Conservation (phyloP, 2,797 vertebrate genomes). For the Bothrops alternatus region DNA sequence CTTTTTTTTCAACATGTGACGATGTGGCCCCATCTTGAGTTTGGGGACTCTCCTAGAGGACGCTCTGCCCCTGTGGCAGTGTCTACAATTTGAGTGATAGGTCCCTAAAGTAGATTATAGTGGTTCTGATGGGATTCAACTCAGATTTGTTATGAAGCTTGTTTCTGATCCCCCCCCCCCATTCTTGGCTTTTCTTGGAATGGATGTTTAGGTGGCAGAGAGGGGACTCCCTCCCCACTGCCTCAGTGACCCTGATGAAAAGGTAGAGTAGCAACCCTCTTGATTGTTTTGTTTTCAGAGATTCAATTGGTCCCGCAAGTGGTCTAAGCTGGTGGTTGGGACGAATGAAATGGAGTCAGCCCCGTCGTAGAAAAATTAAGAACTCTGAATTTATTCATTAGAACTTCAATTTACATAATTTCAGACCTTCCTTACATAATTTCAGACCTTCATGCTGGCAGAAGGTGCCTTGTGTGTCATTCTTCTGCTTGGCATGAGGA, state of each 20-base stretch:
- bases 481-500: not conserved
- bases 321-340: not conserved
- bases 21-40: not conserved
- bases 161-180: not conserved
- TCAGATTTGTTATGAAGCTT: not conserved
- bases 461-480: not conserved
- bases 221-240: not conserved
- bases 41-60: not conserved
- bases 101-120: not conserved
- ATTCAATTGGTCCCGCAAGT: not conserved
- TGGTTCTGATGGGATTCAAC: not conserved
- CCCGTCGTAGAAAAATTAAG: accelerated
- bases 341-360: not conserved
- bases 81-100: not conserved
- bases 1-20: not conserved
- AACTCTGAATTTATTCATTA: slow-evolving; percentile 57
- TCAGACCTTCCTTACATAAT: not conserved
- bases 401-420: not conserved
- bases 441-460: not conserved
- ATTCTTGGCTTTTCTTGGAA: not conserved
- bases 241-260: not conserved
- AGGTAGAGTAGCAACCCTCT: not conserved
- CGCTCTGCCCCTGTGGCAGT: not conserved
- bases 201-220: not conserved
- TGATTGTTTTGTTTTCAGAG: not conserved